Evolutionary conservation across 1,140 invertebrate species (phyloP), one percentile per base, ranked within the genome.

Genomic region (Laupala kohalensis): DNA sequence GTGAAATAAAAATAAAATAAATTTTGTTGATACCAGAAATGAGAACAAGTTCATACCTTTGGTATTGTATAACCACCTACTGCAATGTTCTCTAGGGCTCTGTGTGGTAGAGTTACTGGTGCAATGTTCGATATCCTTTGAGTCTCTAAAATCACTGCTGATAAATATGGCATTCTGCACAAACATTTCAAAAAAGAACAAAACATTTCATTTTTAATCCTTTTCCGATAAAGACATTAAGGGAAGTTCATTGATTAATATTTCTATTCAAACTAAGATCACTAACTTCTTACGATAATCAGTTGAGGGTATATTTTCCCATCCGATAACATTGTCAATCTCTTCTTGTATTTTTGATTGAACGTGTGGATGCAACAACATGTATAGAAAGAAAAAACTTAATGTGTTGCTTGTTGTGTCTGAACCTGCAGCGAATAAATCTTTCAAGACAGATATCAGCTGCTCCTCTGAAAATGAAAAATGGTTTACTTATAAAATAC

Each of bases 351-450:
- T 78, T 70, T 83, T 81, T 53, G 80, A 78, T 75, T 92, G 87
- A 64, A 92, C 82, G 5, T 90, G 80, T 6, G 86, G 85, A 80
- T 92, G 78, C 64, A 84, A 78, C 0, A 89, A 83, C 25, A 93
- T 78, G 73, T 87, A 85, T 0, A 90, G 81, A 26, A 93, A 78
- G n/a, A 85, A 80, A 75, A 85, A 87, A 0, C 83, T 82, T 5
- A 89, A 77, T 0, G 87, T 87, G 74, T 87, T 89, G 69, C 83
- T 86, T 0, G 89, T 90, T 0, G 90, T 90, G 76, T 91, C 88
- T 4, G 87, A 83, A 6, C 89, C 89, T 69, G 88, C 89, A 78
- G 90, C 83, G 29, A 92, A 86, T 65, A 91, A 80, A 77, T 92
- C 90, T 71, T 89, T 75, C 73, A 89, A 88, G 2, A 90, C 76